Base-by-base conservation (phyloP, 2,888 invertebrate genomes). In the Cybosia mesomella region DNA sequence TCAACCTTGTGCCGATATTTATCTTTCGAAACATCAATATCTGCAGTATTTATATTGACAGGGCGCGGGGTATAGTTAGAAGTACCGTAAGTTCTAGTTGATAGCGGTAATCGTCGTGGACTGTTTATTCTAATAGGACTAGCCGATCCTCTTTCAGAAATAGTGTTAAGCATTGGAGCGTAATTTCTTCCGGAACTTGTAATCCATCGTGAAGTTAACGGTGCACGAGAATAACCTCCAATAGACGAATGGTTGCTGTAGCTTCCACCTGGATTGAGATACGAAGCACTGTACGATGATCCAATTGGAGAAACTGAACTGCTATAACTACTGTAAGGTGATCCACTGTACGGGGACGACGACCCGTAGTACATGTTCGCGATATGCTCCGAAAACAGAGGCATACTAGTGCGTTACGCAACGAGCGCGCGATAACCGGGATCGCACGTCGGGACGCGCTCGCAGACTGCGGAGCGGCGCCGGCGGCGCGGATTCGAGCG, bases 21-120 rank as follows among this genome's bases (percentile, higher is more conserved):
- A 73, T 97, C 96, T 73, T 96, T 96, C 0, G 97, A 97, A 0
- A 98, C 98, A 87, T 98, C 98, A 77, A 98, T 98, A 86, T 98
- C 97, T 39, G 97, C 97, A 3, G 98, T 98, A 88, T 98, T 97
- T 74, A 98, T 97, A 77, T 96, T 96, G 63, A 97, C 96, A 1
- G 97, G 97, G 65, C 97, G 96, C 2, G 96, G 92, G 57, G 90
- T 91, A 76, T 93, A 87, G 84, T 88, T 82, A 79, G 91, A 79
- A 88, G 96, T 77, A 83, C 92, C 77, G 88, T 93, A 87, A 65
- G 78, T 86, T 95, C 92, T 89, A 92, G 96, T 74, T 90, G 96
- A 62, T 93, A 96, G 83, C 87, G 96, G 90, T 66, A 90, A 83
- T 75, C 94, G 88, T 74, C 95, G 87, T 3, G 95, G 95, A 71